Percentiles rank a stretch among this genome's conserved stretches.
Conservation (phyloP, 2,888 invertebrate species). For the Ectemnius lituratus region DNA sequence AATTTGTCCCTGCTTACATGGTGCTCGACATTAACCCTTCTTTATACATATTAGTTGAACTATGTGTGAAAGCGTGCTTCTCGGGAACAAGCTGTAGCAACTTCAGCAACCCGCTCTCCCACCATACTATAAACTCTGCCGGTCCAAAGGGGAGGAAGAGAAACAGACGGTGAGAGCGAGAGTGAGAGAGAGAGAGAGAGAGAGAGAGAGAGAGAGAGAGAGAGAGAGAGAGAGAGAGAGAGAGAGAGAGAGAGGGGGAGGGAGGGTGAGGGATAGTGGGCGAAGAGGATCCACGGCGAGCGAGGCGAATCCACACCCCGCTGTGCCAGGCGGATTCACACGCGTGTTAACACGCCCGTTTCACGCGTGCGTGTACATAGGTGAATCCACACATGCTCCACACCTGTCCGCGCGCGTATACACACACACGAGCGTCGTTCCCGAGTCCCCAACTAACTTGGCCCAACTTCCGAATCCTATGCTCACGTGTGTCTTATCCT, state of each 20-base stretch:
- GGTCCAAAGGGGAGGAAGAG: no score
- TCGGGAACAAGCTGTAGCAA: conserved; percentile 25
- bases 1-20: no score
- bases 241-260: no score
- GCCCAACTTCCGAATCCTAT: conserved; percentile 56
- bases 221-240: no score
- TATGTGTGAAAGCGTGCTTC: not conserved
- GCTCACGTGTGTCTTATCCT: not conserved
- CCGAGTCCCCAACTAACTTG: conserved; percentile 62
- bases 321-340: conserved; percentile 52
- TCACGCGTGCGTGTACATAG: conserved; percentile 43
- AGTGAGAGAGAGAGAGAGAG: no score
- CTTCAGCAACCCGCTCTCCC: conserved; percentile 16
- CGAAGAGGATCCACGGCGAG: conserved; percentile 33
- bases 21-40: not conserved
- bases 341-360: conserved; percentile 59
- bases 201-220: conserved; percentile 2
- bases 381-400: conserved; percentile 43
- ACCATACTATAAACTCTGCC: conserved; percentile 38
- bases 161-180: no score
- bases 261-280: conserved; percentile 13
- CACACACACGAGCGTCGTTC: conserved; percentile 44
- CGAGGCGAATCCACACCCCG: conserved; percentile 50
- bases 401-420: conserved; percentile 44
- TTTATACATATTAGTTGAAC: no score